Percentiles rank a stretch among this genome's conserved stretches.
These are phyloP conservation scores for Sarotherodon lohbergeri DNA, from an alignment of 2,113 vertebrate genomes.

Conservation along the genomic window DNA sequence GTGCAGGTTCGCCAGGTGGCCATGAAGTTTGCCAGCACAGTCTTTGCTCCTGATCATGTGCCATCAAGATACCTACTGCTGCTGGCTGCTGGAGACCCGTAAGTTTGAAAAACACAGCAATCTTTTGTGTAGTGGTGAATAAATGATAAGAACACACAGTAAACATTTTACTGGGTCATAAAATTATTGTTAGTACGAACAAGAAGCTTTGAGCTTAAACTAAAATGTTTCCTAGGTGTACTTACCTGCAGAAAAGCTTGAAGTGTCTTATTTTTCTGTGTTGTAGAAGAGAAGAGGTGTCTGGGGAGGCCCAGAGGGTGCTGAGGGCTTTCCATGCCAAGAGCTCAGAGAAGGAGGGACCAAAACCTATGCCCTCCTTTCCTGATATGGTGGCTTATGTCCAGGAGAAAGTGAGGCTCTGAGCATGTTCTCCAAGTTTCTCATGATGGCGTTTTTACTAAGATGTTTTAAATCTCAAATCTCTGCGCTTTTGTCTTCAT, in stretches of 20 bases:
- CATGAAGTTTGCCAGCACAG: conserved; percentile 94
- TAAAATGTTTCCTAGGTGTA: not conserved
- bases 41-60: conserved; percentile 92
- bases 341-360: conserved; percentile 80
- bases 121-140: not conserved
- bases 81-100: conserved; percentile 95
- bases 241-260: not conserved
- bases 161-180: not conserved
- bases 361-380: conserved; percentile 89
- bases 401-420: conserved; percentile 85
- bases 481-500: not conserved
- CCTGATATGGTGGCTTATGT: conserved; percentile 95
- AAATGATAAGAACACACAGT: not conserved
- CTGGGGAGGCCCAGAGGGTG: conserved; percentile 86
- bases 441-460: not conserved
- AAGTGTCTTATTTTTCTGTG: not conserved
- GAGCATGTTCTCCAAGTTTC: not conserved
- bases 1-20: conserved; percentile 97
- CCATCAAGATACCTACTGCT: conserved; percentile 94
- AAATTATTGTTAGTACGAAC: not conserved
- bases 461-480: not conserved
- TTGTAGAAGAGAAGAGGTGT: conserved; percentile 87
- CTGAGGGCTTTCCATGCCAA: conserved; percentile 79
- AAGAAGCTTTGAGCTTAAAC: not conserved
- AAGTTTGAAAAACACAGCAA: conserved; percentile 58